Evolutionary conservation across 92 coral and sea anemone species (phyloP).

Genomic region (Anthopleura xanthogrammica): DNA sequence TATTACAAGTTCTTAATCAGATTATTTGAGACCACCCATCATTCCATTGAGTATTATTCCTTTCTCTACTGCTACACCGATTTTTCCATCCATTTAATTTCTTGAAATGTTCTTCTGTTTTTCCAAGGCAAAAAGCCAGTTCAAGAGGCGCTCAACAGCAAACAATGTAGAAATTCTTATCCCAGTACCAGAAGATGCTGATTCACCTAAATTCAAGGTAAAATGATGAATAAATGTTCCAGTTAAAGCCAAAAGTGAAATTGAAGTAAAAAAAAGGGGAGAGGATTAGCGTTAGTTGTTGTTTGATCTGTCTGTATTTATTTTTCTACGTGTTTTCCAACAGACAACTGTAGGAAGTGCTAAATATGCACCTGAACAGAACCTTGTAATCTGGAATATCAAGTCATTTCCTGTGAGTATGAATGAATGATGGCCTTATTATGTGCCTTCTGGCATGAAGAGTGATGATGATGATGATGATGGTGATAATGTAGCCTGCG

Average conservation of each 20-base stretch:
- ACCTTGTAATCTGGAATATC: constrained; percentile 88
- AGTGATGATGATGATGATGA: constrained; percentile 7
- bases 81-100: too few relatives aligned
- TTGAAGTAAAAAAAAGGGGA: too few relatives aligned
- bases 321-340: not conserved
- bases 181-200: constrained; percentile 97
- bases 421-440: not conserved
- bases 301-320: not conserved
- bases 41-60: too few relatives aligned
- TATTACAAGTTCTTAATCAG: too few relatives aligned
- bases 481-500: too few relatives aligned
- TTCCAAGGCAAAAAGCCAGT: constrained; percentile 94
- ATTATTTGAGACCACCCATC: too few relatives aligned
- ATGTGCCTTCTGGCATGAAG: not conserved
- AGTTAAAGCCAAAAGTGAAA: not conserved
- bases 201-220: constrained; percentile 98
- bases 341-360: constrained; percentile 94
- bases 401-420: constrained; percentile 97
- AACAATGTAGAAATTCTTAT: constrained; percentile 98
- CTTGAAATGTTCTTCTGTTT: not conserved
- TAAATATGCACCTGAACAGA: constrained; percentile 93
- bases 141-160: constrained; percentile 97
- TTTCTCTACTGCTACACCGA: too few relatives aligned
- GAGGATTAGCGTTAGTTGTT: too few relatives aligned
- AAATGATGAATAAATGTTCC: not conserved